Percentiles rank a stretch among this genome's conserved stretches.
phyloP scores from a whole-genome alignment of 2,888 invertebrate genomes.

The Sepioteuthis lessoniana region DNA sequence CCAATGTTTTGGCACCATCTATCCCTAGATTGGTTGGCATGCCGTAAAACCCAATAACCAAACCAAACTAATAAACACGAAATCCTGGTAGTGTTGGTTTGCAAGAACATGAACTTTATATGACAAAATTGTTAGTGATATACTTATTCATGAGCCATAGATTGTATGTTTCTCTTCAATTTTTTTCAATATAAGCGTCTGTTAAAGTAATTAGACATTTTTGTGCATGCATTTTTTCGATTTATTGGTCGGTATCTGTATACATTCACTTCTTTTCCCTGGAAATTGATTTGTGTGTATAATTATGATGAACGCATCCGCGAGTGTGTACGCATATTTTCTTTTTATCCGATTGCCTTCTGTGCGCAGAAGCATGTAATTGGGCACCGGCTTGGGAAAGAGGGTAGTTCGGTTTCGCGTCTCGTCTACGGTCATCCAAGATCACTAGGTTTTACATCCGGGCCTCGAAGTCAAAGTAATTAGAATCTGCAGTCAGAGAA shows the following conservation, averaged over 20 bases:
- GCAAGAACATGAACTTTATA: no score
- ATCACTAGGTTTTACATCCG: conserved; percentile 18
- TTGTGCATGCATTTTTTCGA: background rate
- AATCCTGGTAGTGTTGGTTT: no score
- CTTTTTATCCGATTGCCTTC: background rate
- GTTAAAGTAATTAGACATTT: background rate
- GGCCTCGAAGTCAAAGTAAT: conserved; percentile 33
- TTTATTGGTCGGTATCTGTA: background rate
- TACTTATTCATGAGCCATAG: no score
- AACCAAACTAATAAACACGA: no score
- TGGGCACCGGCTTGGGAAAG: background rate
- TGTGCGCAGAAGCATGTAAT: background rate
- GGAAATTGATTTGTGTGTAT: background rate
- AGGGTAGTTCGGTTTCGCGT: conserved; percentile 16
- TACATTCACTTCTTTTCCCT: background rate
- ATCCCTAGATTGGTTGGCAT: no score
- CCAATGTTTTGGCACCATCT: no score
- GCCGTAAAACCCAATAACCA: no score
- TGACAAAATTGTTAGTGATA: no score
- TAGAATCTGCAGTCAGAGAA: background rate
- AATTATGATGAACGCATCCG: background rate
- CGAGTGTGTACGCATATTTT: background rate
- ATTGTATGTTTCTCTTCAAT: no score
- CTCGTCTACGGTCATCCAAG: conserved; percentile 7
- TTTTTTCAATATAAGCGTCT: background rate